Percentiles rank a stretch among this genome's conserved stretches.
Conservation (phyloP, 2,888 invertebrate genomes). For the Stenotaenia linearis region DNA sequence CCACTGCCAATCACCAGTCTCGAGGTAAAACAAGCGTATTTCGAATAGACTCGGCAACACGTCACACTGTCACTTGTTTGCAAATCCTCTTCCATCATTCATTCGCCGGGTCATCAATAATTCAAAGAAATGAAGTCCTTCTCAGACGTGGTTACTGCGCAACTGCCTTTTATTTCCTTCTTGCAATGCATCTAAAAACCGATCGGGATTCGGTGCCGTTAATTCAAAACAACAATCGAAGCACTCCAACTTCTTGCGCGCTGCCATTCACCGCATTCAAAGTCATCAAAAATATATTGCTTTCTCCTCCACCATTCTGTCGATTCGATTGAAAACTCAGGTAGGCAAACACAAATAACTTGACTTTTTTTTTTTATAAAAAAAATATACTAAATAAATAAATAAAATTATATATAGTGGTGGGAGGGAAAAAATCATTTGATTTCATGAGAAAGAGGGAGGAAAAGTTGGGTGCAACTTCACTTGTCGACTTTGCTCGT, state of each 20-base stretch:
- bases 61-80: slow-evolving; percentile 1
- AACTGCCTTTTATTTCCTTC: background rate
- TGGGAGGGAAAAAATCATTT: background rate
- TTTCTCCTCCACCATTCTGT: background rate
- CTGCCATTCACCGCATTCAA: background rate
- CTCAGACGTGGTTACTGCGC: background rate
- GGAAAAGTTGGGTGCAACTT: background rate
- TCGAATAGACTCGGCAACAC: background rate
- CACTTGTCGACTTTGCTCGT: background rate
- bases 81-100: slow-evolving; percentile 3
- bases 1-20: background rate
- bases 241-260: background rate
- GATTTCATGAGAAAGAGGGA: background rate
- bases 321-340: background rate
- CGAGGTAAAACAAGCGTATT: background rate
- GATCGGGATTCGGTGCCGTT: background rate
- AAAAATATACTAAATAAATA: background rate
- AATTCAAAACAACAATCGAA: background rate
- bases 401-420: background rate
- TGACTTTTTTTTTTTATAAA: background rate
- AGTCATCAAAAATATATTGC: background rate
- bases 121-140: background rate
- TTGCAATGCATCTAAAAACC: background rate
- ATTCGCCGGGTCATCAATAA: background rate
- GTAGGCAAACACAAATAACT: background rate